A percentile compares a stretch with the other conserved stretches of the same genome.
Evolutionary conservation across 2,888 invertebrate species (phyloP).

Genomic region (Nephrotoma guestfalica): DNA sequence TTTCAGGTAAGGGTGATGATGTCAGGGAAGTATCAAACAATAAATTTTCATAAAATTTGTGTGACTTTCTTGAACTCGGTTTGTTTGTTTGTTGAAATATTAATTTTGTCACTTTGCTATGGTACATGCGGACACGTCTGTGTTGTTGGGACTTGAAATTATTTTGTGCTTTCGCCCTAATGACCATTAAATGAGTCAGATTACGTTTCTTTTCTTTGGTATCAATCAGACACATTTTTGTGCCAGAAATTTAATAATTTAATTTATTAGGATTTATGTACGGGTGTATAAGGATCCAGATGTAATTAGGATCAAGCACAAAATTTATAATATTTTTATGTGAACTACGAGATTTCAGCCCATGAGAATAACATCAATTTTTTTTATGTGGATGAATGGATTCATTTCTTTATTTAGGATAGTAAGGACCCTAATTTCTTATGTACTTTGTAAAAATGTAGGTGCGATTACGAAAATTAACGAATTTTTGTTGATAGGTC

Average conservation of each 20-base stretch:
- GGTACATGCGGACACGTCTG: background rate
- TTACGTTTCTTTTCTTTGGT: background rate
- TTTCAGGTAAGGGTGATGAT: background rate
- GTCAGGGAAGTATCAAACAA: background rate
- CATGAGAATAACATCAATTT: background rate
- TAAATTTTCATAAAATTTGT: background rate
- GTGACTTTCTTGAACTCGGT: background rate
- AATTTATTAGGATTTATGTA: no score
- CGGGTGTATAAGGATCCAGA: no score
- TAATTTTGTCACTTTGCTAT: background rate
- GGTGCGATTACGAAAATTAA: background rate
- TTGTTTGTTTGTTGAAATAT: background rate
- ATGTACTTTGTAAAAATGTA: background rate
- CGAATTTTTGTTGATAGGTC: background rate
- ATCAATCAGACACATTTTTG: background rate
- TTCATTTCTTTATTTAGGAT: background rate
- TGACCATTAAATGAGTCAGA: background rate
- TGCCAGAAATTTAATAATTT: no score
- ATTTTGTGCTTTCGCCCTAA: background rate
- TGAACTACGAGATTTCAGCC: background rate
- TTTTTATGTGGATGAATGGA: background rate
- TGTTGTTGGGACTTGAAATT: background rate
- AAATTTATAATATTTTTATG: background rate
- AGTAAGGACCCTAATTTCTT: background rate
- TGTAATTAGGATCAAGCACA: background rate